Percentiles rank a stretch among this genome's conserved stretches.
phyloP scores from a whole-genome alignment of 2,888 invertebrate species.

The Netelia fuscicornis region DNA sequence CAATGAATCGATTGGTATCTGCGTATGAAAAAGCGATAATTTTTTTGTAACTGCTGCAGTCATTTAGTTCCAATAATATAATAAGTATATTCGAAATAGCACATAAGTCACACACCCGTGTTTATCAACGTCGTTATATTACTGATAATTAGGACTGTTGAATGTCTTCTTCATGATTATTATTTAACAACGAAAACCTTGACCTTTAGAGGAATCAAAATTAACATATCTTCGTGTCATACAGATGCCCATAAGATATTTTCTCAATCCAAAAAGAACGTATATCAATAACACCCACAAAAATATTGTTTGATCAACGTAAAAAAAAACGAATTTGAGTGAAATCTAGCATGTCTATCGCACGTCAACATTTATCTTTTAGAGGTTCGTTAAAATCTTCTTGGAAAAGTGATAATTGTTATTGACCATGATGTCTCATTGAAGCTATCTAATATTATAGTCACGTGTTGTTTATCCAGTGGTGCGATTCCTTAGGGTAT shows the following conservation, averaged over 20 bases:
- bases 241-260: not conserved
- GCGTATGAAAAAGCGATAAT: slow-evolving; percentile 45
- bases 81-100: too few species aligned
- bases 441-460: not conserved
- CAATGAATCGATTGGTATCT: slow-evolving; percentile 82
- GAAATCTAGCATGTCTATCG: too few species aligned
- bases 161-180: too few species aligned
- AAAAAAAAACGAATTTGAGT: not conserved
- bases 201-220: too few species aligned
- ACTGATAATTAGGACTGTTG: too few species aligned
- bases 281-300: not conserved
- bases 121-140: too few species aligned
- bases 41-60: not conserved
- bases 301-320: not conserved
- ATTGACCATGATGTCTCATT: not conserved
- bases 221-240: too few species aligned
- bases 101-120: too few species aligned
- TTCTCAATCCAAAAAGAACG: not conserved
- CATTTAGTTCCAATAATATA: not conserved
- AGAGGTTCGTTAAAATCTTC: too few species aligned
- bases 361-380: too few species aligned
- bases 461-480: not conserved
- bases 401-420: too few species aligned
- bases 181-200: too few species aligned
- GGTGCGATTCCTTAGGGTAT: not conserved